Evolutionary conservation across 2,888 invertebrate genomes (phyloP).

Genomic region (Subacronicta megacephala): DNA sequence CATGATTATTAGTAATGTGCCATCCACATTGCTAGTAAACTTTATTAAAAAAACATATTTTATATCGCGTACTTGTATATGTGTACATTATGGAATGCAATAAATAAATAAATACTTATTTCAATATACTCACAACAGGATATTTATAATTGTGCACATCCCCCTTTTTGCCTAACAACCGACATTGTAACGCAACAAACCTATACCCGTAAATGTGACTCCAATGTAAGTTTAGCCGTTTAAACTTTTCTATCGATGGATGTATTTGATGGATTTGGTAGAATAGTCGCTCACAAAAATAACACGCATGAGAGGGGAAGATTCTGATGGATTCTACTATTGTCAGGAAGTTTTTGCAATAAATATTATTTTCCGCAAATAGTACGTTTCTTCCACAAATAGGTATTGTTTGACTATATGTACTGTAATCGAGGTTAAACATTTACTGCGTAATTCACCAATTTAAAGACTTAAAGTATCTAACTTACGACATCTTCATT

Average conservation of each 20-base stretch:
- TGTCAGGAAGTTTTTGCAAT: conserved; percentile 29
- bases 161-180: neutral
- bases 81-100: too few relatives aligned
- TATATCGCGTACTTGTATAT: too few relatives aligned
- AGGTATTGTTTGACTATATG: too few relatives aligned
- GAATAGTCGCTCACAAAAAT: conserved; percentile 34
- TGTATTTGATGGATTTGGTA: conserved; percentile 39
- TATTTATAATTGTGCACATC: neutral
- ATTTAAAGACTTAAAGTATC: too few relatives aligned
- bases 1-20: too few relatives aligned
- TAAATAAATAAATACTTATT: too few relatives aligned
- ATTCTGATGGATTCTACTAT: conserved; percentile 34
- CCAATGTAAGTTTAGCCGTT: conserved; percentile 50
- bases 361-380: conserved; percentile 15
- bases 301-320: conserved; percentile 15
- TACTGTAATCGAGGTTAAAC: too few relatives aligned
- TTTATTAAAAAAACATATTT: too few relatives aligned
- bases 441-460: too few relatives aligned
- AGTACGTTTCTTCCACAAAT: neutral
- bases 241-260: conserved; percentile 48
- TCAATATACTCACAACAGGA: too few relatives aligned
- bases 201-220: conserved; percentile 48
- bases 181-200: conserved; percentile 24
- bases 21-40: too few relatives aligned
- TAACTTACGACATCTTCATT: too few relatives aligned